Percentiles rank a stretch among this genome's conserved stretches.
phyloP scores from a whole-genome alignment of 2,113 vertebrate species.

The Oenanthe melanoleuca region DNA sequence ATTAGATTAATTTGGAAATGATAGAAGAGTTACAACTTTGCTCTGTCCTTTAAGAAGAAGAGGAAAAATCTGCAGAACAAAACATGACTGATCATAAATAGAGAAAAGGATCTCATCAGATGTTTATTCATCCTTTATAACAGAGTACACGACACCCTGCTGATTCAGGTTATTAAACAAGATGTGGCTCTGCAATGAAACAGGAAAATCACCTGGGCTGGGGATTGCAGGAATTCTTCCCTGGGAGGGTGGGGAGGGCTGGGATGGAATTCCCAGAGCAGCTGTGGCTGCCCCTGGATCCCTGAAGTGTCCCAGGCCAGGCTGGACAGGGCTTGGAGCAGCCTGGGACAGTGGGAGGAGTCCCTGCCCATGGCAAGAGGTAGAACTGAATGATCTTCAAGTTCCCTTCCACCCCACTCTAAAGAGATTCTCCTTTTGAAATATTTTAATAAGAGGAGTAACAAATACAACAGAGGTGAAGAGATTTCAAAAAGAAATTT shows the following conservation, averaged over 20 bases:
- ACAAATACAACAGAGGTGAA: not conserved
- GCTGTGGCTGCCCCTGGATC: not conserved
- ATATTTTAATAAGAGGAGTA: not conserved
- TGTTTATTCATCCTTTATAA: constrained; percentile 11
- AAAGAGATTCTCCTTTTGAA: not conserved
- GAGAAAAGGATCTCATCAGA: constrained; percentile 8
- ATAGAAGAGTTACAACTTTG: not conserved
- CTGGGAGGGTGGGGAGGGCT: not conserved
- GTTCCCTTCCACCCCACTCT: not conserved
- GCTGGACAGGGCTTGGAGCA: not conserved
- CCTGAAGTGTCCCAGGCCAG: not conserved
- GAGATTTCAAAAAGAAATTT: not conserved
- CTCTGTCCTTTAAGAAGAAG: not conserved
- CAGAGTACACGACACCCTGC: not conserved
- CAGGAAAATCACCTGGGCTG: not conserved
- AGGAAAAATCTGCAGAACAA: not conserved
- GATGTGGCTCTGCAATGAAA: not conserved
- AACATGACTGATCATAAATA: constrained; percentile 25
- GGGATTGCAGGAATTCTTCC: not conserved
- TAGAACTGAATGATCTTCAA: not conserved
- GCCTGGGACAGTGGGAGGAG: fast-evolving
- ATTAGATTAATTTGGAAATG: constrained; percentile 42
- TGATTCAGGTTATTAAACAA: constrained; percentile 40
- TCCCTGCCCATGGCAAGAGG: not conserved
- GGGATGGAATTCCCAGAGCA: not conserved